Evolutionary conservation across 2,113 vertebrate species (phyloP), one percentile per base, ranked within the genome.

Genomic region (Pitta sordida): DNA sequence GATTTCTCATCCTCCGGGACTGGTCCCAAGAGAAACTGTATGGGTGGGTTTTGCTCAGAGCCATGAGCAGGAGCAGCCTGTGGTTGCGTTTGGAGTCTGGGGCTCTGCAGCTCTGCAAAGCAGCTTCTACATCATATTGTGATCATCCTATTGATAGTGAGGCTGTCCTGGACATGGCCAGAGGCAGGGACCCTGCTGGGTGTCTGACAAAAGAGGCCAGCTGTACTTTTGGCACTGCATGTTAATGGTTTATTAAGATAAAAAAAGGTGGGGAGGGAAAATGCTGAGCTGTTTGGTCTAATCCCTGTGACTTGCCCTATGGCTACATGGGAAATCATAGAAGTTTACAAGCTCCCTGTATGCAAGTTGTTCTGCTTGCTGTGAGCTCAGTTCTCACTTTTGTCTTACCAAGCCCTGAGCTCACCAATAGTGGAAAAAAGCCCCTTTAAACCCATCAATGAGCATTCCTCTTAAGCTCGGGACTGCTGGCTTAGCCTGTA

Each of bases 51-150:
- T 65, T 74, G 55, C 80, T 58, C 76, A 63, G 75, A 68, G 10
- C 16, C 21, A 12, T 0, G 7, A 39, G 7, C 7, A 11, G 23
- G 41, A 70, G 10, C 2, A 1, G 23, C 43, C 20, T 0, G 0
- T 10, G 41, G 13, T 60, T 30, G 29, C 37, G 13, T 60, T 39
- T 62, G 63, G 15, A 36, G 27, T 11, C 8, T 37, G 16, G 23
- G 44, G 29, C 58, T 83, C 63, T 73, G 58, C 46, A 62, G 87
- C 58, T 83, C 63, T 73, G 58, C 46, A 58, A 84, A 65, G n/a
- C 37, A 43, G 34, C 32, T 1, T 0, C 1, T 1, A 0, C 0
- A 12, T 52, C 2, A 0, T 34, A 29, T 27, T 7, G 2, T 21
- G 24, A 21, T 55, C 49, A 36, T 17, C 37, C 49, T 19, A 29